phyloP scores from a whole-genome alignment of 2,113 vertebrate species.

The Xiphias gladius region DNA sequence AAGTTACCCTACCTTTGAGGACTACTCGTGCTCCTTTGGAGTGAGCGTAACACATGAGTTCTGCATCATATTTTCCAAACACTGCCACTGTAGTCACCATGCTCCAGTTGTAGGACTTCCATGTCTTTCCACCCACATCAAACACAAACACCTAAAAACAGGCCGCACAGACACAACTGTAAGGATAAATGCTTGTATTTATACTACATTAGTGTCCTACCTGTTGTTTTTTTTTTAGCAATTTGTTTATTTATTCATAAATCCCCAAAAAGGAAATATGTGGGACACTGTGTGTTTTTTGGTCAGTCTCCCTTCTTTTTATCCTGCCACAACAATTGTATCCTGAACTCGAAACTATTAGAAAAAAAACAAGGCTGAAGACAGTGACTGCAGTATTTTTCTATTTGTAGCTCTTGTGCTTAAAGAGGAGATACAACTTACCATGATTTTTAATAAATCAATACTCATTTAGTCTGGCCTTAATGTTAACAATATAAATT shows the following conservation, averaged over 20 bases:
- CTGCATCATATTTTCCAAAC: constrained; percentile 91
- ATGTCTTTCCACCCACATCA: constrained; percentile 89
- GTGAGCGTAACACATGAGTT: constrained; percentile 94
- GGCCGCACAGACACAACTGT: not conserved
- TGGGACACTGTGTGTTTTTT: too few relatives aligned
- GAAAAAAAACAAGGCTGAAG: not conserved
- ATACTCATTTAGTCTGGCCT: too few relatives aligned
- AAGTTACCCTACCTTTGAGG: constrained; percentile 88
- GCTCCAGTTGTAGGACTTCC: constrained; percentile 95
- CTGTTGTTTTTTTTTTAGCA: not conserved
- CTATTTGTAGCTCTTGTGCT: too few relatives aligned
- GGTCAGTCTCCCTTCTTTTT: not conserved
- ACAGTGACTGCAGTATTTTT: not conserved
- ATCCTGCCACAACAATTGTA: too few relatives aligned
- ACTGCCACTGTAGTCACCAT: constrained; percentile 92
- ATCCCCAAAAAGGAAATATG: not conserved
- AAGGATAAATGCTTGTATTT: not conserved
- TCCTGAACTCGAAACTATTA: not conserved
- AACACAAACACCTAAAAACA: constrained; percentile 91
- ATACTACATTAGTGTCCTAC: not conserved
- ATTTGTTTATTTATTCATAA: not conserved
- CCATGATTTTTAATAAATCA: too few relatives aligned
- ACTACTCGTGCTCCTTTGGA: constrained; percentile 90
- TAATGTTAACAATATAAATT: too few relatives aligned
- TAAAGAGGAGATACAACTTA: too few relatives aligned